Evolutionary conservation across 2,888 invertebrate species (phyloP), one percentile per base, ranked within the genome.

Genomic region (Drosophila tripunctata): DNA sequence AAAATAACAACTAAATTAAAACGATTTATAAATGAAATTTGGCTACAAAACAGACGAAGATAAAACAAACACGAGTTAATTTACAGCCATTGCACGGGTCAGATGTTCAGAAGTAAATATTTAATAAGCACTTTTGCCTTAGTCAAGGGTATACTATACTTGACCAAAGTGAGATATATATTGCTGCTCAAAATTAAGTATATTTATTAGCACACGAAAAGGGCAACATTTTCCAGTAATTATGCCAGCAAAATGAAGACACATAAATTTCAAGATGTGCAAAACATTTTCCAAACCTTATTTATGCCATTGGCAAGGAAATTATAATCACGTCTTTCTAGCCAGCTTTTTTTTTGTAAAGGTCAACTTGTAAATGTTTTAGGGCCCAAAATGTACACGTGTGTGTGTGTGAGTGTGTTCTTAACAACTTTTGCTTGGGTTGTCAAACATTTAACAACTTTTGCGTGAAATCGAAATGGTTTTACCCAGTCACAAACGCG

Each of bases 31-130:
- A 15, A 12, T n/a, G 24, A 24, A 30, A 5, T 8, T 45, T 17
- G 8, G 4, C 8, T 19, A 36, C 14, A 4, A 7, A 7, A 33
- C 10, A 5, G 40, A n/a, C 50, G 24, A 17, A 2, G 4, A 12
- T 1, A 7, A 1, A 30, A 6, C n/a, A 19, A 36, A 5, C 12
- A 14, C 24, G 24, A 54, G 27, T 35, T 41, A 27, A 50, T 43
- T 58, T 58, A 33, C 2, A 14, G 15, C 8, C 30, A 7, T 30
- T 0, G 36, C 45, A 30, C 45, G 56, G 54, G 51, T 55, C 57
- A 45, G 56, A 64, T 61, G 45, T 56, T 66, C 63, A 68, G 57
- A 79, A 82, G 83, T 79, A 75, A 79, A 86, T 79, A 85, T 79
- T 79, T 86, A 75, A 82, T 65, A 71, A 61, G 50, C 64, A 41